Evolutionary conservation across 1,140 invertebrate species (phyloP), one percentile per base, ranked within the genome.

Genomic region (Carcinoscorpius rotundicauda): DNA sequence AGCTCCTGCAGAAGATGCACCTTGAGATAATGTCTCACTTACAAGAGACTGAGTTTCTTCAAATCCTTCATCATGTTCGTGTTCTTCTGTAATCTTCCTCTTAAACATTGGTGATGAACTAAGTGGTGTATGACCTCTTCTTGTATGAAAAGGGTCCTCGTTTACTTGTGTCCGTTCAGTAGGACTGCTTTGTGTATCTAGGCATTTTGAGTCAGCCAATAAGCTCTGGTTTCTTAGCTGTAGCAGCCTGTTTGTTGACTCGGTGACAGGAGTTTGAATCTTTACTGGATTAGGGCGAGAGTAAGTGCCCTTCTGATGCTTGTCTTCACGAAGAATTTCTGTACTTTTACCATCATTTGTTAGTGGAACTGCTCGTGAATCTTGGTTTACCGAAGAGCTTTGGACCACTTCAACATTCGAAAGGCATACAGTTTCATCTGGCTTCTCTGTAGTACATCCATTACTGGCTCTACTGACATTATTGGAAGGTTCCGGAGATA

Each of bases 21-120:
- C 62, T 66, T 68, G 64, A 52, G 64, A 63, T 50, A 62, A 57
- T 49, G 55, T 65, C 49, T 68, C 69, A 52, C 64, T 66, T 5
- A 63, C 51, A n/a, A 68, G 61, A 52, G 69, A 70, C 68, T 91
- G 88, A 0, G 88, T 90, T 77, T 92, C 90, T 75, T 93, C 89
- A 72, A 93, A 93, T 6, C 89, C 90, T 79, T 93, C 90, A 73
- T 93, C 90, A 69, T 89, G n/a, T 55, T 55, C n/a, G 53, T 6
- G 53, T 55, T 55, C 53, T 6, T 8, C 53, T 55, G n/a, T 8
- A 55, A 55, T 55, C n/a, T 55, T 55, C 53, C 53, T 8, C 6
- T 55, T 55, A 6, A n/a, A n/a, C 53, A 8, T 55, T 55, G n/a
- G 53, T 6, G 53, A n/a, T n/a, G 53, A 55, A 6, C 6, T 8